phyloP scores from a whole-genome alignment of 2,888 invertebrate species.

The Eupithecia dodoneata region DNA sequence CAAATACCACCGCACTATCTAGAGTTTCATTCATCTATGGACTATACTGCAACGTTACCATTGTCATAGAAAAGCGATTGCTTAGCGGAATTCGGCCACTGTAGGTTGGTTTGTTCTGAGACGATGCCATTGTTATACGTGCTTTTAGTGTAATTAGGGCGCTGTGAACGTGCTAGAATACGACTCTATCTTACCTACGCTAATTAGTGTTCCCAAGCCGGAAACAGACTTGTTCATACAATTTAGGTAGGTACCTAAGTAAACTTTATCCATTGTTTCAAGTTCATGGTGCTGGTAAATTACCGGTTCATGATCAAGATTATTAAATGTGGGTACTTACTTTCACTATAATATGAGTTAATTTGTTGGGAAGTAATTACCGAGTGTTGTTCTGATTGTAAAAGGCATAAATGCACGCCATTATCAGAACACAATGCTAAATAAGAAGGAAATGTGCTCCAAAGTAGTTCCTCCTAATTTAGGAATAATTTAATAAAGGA shows the following conservation, averaged over 20 bases:
- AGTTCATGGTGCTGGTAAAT: slow-evolving; percentile 12
- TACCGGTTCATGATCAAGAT: slow-evolving; percentile 9
- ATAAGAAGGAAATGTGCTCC: neutral
- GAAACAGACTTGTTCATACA: neutral
- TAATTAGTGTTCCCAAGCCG: neutral
- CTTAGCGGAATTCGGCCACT: no score
- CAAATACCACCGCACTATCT: no score
- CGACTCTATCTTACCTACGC: neutral
- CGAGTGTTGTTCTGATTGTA: neutral
- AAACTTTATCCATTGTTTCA: slow-evolving; percentile 11
- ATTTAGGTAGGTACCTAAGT: neutral
- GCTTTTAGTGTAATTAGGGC: neutral
- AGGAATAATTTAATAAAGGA: no score
- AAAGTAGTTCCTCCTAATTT: neutral
- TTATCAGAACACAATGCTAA: neutral
- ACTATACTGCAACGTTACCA: no score
- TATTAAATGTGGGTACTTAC: neutral
- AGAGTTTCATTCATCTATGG: no score
- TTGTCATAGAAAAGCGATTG: no score
- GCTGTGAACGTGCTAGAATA: neutral
- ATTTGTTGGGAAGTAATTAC: slow-evolving; percentile 12
- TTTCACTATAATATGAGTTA: slow-evolving; percentile 12
- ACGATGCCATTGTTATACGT: neutral
- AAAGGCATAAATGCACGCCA: neutral
- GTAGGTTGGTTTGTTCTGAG: neutral